phyloP scores from a whole-genome alignment of 2,113 vertebrate genomes.

The Rhinolophus ferrumequinum region DNA sequence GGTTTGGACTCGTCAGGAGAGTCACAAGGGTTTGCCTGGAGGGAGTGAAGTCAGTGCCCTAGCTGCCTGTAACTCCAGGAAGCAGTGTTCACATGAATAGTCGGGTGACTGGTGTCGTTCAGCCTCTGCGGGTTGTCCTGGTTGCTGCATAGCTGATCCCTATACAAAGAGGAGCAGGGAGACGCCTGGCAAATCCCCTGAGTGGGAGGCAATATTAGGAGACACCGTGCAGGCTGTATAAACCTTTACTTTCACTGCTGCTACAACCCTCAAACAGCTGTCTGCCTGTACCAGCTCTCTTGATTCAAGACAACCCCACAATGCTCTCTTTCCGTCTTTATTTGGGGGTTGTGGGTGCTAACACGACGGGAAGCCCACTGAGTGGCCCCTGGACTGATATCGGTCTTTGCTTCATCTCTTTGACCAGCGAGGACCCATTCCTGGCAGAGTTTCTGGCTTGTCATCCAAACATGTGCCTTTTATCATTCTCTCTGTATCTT shows the following conservation, averaged over 20 bases:
- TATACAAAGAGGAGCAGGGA: neutral
- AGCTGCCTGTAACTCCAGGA: neutral
- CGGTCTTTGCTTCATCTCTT: neutral
- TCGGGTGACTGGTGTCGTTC: neutral
- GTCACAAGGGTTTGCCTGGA: neutral
- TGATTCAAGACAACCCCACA: neutral
- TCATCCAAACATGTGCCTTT: neutral
- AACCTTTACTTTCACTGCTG: neutral
- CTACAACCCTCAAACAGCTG: accelerated
- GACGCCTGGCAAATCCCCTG: neutral
- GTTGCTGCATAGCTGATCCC: neutral
- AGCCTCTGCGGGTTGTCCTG: neutral
- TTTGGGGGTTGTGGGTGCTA: neutral
- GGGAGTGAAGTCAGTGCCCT: neutral
- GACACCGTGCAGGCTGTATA: neutral
- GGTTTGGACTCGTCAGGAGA: neutral
- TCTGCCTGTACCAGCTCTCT: neutral
- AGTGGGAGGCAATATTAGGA: neutral
- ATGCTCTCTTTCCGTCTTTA: neutral
- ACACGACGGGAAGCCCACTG: neutral
- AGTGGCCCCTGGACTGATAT: neutral
- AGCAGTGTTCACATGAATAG: neutral
- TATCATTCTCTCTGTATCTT: neutral
- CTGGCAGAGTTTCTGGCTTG: neutral
- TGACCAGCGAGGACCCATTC: neutral